Evolutionary conservation across 64 coral and sea anemone genomes (phyloP), one percentile per base, ranked within the genome.

Genomic region (Astreopora myriophthalma): DNA sequence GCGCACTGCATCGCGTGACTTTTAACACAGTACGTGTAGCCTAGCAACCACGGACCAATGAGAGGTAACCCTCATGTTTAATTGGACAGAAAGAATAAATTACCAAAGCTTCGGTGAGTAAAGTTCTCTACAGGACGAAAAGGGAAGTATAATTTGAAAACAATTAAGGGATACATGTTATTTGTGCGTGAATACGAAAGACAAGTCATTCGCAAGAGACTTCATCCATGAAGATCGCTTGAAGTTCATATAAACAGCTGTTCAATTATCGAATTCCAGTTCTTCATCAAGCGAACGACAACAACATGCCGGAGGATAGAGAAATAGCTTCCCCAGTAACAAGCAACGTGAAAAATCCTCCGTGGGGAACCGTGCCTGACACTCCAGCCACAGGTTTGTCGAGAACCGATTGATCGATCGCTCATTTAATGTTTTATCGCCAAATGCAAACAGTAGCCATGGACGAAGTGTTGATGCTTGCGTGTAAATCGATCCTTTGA

Each of bases 281-380:
- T 57, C 26, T 22, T 62, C 32, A 0, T 63, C 22, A 64, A 65
- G 79, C 39, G 57, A 64, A 65, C 33, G 34, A 38, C 79, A 83
- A 83, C 20, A 83, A 83, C 19, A 73, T 83, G 79, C 79, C 69
- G 8, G 74, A 92, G 46, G 90, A 92, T 17, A 57, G 83, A 75
- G 72, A 76, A 9, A 57, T 71, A 44, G 57, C 64, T 65, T 82
- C 82, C 67, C 69, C 83, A 1, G 90, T 92, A 5, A 74, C 25
- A 29, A 92, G 79, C 72, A 76, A 77, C 57, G 80, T 92, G 20
- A 92, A 92, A 75, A 92, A 92, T 67, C 90, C 90, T 17, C 90
- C 90, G 0, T 92, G 90, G 90, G 90, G 90, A 74, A 92, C 90
- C 0, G 80, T 86, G 42, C 90, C 90, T 14, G 49, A 85, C 8